Evolutionary conservation across 2,888 invertebrate genomes (phyloP), one percentile per base, ranked within the genome.

Genomic region (Pristionchus mayeri): DNA sequence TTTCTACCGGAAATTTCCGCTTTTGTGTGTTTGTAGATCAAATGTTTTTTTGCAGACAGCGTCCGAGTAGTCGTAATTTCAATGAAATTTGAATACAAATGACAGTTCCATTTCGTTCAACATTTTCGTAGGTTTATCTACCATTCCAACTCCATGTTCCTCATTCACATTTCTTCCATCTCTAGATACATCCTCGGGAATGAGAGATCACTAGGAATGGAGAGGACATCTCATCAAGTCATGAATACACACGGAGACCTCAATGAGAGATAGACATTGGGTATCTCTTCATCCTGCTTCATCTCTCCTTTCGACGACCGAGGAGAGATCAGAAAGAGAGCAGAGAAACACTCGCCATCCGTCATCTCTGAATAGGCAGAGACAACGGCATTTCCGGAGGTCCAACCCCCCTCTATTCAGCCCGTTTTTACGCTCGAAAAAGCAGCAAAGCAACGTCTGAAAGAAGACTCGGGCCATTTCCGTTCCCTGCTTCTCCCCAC

Each of bases 151-250:
- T n/a, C n/a, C n/a, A n/a, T n/a, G n/a, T n/a, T n/a, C n/a, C n/a
- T n/a, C n/a, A n/a, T n/a, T 16, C 44, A 24, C n/a, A 24, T 71
- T n/a, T 71, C 30, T 44, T 13, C 24, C 71, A 18, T 40, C 13
- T 71, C 4, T 24, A 9, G 16, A 11, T n/a, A n/a, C n/a, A n/a
- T n/a, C n/a, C n/a, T n/a, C n/a, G n/a, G n/a, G n/a, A n/a, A n/a
- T n/a, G 37, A 71, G 40, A 24, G 71, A 71, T 63, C 63, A 34
- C 34, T 16, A 3, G 63, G 37, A 37, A 44, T 1, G 9, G 44
- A 44, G 71, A 71, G 71, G 71, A n/a, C 71, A 71, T 71, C 71
- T 71, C 71, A 71, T 71, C 71, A 71, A 71, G 40, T 71, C 71
- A 71, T 71, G 71, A 71, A 71, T 71, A 44, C 40, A 44, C 71